Conservation (phyloP, 2,888 invertebrate genomes). For the Gari tellinella region DNA sequence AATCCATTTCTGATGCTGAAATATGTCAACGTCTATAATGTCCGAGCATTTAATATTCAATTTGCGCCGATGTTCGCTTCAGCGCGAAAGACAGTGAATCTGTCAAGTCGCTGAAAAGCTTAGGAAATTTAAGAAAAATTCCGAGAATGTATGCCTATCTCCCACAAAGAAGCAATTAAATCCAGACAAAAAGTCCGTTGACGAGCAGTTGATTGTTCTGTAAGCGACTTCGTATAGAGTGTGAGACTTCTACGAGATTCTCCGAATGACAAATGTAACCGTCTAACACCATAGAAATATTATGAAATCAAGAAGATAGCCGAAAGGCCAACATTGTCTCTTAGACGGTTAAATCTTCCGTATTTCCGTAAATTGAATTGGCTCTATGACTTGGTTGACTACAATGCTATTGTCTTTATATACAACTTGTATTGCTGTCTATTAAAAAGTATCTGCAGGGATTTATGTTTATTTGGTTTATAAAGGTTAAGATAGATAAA, state of each 20-base stretch:
- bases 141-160: constrained; percentile 30
- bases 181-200: constrained; percentile 2
- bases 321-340: constrained; percentile 29
- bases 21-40: not conserved
- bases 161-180: constrained; percentile 37
- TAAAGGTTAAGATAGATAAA: too few species aligned
- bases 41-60: constrained; percentile 47
- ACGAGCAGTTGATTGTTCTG: constrained; percentile 34
- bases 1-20: not conserved
- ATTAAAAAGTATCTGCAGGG: too few species aligned
- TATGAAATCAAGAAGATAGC: constrained; percentile 53
- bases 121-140: constrained; percentile 48
- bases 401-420: too few species aligned
- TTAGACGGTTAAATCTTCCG: constrained; percentile 44
- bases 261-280: constrained; percentile 18
- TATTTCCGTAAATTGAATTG: constrained; percentile 53
- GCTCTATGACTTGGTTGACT: not conserved
- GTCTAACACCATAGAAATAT: constrained; percentile 45
- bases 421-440: too few species aligned
- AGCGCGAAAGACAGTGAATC: constrained; percentile 23
- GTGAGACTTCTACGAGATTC: constrained; percentile 29
- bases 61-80: constrained; percentile 20
- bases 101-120: constrained; percentile 30
- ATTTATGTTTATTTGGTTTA: too few species aligned
- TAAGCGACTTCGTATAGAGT: constrained; percentile 33